phyloP scores from a whole-genome alignment of 1,140 invertebrate genomes.

The Piezodorus guildinii region DNA sequence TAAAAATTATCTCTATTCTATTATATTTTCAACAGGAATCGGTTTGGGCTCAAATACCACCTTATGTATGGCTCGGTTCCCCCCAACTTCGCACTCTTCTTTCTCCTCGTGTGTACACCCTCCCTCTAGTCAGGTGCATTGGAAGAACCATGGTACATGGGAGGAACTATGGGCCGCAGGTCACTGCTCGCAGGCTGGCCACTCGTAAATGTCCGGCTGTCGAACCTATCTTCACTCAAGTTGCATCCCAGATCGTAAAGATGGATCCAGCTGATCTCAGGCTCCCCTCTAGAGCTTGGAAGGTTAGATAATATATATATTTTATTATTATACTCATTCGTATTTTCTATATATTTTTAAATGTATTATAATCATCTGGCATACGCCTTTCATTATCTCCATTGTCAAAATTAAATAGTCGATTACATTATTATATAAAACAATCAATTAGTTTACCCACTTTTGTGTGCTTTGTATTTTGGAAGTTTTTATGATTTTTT shows the following conservation, averaged over 20 bases:
- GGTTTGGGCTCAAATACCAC: constrained; percentile 33
- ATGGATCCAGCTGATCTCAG: constrained; percentile 45
- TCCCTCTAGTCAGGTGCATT: constrained; percentile 50
- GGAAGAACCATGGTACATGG: constrained; percentile 56
- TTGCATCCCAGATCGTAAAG: constrained; percentile 50
- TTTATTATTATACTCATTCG: too few relatives aligned
- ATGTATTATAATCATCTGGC: too few relatives aligned
- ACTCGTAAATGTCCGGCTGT: constrained; percentile 36
- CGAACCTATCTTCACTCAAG: constrained; percentile 50
- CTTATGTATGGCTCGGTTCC: constrained; percentile 37
- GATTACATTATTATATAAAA: too few relatives aligned
- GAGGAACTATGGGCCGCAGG: constrained; percentile 53
- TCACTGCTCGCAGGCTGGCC: constrained; percentile 48
- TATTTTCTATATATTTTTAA: too few relatives aligned
- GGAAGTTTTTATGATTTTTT: too few relatives aligned
- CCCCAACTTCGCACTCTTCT: constrained; percentile 42
- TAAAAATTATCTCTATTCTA: too few relatives aligned
- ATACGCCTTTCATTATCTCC: too few relatives aligned
- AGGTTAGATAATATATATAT: constrained; percentile 39
- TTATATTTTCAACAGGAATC: constrained; percentile 31
- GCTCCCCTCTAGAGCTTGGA: constrained; percentile 53
- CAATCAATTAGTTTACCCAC: too few relatives aligned
- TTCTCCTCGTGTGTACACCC: constrained; percentile 47
- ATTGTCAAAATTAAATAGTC: too few relatives aligned
- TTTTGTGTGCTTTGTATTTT: too few relatives aligned